Evolutionary conservation across 2,113 vertebrate genomes (phyloP), one percentile per base, ranked within the genome.

Genomic region (Brachypodius melanocephalos): DNA sequence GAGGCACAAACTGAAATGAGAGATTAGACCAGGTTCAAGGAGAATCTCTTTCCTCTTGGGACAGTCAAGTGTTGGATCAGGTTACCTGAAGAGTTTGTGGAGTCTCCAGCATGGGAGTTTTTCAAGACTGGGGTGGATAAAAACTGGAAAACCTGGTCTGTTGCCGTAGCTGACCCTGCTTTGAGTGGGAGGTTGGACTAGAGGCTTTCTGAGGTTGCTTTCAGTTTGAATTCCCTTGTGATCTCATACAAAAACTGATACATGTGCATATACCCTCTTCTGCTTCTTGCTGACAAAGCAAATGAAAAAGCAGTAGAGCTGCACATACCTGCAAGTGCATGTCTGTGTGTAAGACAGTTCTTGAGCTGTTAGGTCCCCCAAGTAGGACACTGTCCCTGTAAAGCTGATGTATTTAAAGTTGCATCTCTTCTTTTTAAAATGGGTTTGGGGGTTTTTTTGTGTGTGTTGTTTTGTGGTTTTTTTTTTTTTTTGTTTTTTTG

Each of bases 211-310:
- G 84, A 71, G 61, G 57, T 78, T 36, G 3, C 36, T 73, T 92
- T 28, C 21, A 55, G 28, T 49, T 79, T 62, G 28, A 58, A 34
- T 85, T 89, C 22, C 32, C 13, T n/a, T 43, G 5, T 40, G 28
- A 28, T 75, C 18, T 89, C 7, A 14, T 72, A 24, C 12, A 72
- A 46, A 69, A 79, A 8, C 8, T 16, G 14, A 20, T 49, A 36
- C 2, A 14, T 51, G 20, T 89, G 19, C 29, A 15, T 16, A 3
- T 6, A 12, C 3, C 0, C 7, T 12, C 7, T 29, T 1, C 0
- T 63, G 18, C 25, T 28, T 52, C 32, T 86, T 2, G 8, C 31
- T 51, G 61, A 34, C 20, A 26, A 36, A 81, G n/a, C n/a, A 49
- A 65, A 34, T n/a, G 20, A 14, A 72, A 43, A 7, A 43, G 49